A percentile compares a stretch with the other conserved stretches of the same genome.
Evolutionary conservation across 2,113 vertebrate species (phyloP).

Genomic region (Psittacula cyanocephala): DNA sequence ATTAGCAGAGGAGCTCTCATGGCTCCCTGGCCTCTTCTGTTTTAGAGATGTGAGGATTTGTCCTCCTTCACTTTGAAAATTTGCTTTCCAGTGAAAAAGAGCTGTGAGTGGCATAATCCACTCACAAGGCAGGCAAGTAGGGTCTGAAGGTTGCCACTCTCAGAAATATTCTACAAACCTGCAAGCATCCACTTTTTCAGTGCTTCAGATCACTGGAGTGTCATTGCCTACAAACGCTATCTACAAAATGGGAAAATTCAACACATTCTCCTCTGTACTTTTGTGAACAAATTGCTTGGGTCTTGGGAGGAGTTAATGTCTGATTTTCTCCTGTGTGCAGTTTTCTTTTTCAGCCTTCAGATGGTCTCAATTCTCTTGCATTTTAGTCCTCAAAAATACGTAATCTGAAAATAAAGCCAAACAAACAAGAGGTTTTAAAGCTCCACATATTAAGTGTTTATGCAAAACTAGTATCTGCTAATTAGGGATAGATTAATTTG

Average conservation of each 20-base stretch:
- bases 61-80: neutral
- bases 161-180: too few relatives aligned
- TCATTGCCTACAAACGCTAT: neutral
- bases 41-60: neutral
- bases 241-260: neutral
- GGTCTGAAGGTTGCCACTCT: neutral
- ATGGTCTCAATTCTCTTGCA: neutral
- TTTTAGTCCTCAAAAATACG: neutral
- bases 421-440: neutral
- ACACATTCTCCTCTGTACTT: neutral
- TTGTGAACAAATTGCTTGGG: neutral
- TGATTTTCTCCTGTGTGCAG: accelerated
- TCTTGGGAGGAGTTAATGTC: neutral
- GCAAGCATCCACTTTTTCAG: neutral
- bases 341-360: neutral
- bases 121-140: neutral
- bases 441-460: neutral
- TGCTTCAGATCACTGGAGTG: neutral
- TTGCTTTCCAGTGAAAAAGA: neutral
- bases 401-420: neutral
- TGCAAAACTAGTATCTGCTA: neutral
- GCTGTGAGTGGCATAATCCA: neutral
- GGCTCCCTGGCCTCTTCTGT: neutral
- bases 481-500: neutral
- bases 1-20: neutral